A percentile compares a stretch with the other conserved stretches of the same genome.
These are phyloP conservation scores for Psittacus erithacus DNA, from an alignment of 2,113 vertebrate species.

Conservation along the genomic window DNA sequence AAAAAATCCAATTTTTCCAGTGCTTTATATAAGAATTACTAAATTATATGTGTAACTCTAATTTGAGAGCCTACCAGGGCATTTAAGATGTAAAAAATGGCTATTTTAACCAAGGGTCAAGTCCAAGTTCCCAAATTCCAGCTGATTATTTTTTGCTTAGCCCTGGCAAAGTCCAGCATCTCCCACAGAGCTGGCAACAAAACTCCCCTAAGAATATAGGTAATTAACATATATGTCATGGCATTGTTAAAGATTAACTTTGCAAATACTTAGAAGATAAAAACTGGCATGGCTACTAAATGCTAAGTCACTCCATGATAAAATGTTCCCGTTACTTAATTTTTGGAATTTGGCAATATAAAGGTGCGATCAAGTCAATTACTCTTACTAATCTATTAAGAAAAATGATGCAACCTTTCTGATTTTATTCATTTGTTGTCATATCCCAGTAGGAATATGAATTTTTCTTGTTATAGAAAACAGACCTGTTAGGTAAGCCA, in stretches of 20 bases:
- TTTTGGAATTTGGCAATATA: background rate
- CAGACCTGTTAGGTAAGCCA: background rate
- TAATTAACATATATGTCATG: background rate
- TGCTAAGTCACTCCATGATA: background rate
- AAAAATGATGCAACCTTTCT: background rate
- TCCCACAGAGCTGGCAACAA: background rate
- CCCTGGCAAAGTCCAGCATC: background rate
- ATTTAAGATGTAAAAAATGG: background rate
- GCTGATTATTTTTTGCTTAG: background rate
- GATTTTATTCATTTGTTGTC: background rate
- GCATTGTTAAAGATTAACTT: background rate
- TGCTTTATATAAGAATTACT: background rate
- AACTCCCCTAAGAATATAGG: background rate
- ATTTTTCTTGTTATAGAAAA: background rate
- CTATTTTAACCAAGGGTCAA: background rate
- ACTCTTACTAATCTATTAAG: background rate
- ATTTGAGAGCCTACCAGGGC: background rate
- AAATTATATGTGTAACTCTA: background rate
- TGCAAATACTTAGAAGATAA: background rate
- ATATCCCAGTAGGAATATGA: background rate
- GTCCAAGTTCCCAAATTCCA: background rate
- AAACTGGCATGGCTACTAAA: background rate
- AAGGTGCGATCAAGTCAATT: background rate
- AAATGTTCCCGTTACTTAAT: background rate
- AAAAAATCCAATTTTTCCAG: background rate